Evolutionary conservation across 2,113 vertebrate genomes (phyloP).

Genomic region (Percina caprodes): DNA sequence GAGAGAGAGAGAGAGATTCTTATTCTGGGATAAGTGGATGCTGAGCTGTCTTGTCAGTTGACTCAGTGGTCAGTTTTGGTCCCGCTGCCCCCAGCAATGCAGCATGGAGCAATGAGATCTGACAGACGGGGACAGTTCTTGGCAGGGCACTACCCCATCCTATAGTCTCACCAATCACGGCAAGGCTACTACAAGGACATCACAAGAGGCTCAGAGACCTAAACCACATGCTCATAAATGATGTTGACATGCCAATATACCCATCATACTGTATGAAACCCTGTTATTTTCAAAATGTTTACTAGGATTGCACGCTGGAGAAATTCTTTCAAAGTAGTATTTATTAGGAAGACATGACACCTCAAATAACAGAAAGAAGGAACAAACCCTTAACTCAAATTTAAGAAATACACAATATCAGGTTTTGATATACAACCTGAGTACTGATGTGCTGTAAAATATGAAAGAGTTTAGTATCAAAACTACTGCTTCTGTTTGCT

Average conservation of each 20-base stretch:
- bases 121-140: constrained; percentile 75
- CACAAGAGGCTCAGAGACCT: constrained; percentile 18
- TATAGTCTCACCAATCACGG: constrained; percentile 50
- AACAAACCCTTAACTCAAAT: constrained; percentile 15
- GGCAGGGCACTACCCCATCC: constrained; percentile 60
- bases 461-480: not conserved
- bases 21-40: constrained; percentile 62
- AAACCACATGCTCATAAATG: constrained; percentile 50
- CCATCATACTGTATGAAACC: constrained; percentile 35
- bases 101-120: constrained; percentile 71
- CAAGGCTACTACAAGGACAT: constrained; percentile 45
- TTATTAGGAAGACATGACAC: constrained; percentile 1
- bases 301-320: not conserved
- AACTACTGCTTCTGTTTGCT: not conserved
- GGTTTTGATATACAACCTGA: not conserved
- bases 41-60: constrained; percentile 81
- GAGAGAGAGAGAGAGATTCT: constrained; percentile 18
- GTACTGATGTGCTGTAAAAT: not conserved
- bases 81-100: constrained; percentile 61
- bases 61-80: constrained; percentile 82
- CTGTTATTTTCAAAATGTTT: constrained; percentile 34
- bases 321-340: constrained; percentile 14
- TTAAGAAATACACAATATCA: not conserved
- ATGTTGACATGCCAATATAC: constrained; percentile 41
- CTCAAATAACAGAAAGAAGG: constrained; percentile 13